These are phyloP conservation scores for Biston stratarius DNA, from an alignment of 2,888 invertebrate genomes.

Conservation along the genomic window DNA sequence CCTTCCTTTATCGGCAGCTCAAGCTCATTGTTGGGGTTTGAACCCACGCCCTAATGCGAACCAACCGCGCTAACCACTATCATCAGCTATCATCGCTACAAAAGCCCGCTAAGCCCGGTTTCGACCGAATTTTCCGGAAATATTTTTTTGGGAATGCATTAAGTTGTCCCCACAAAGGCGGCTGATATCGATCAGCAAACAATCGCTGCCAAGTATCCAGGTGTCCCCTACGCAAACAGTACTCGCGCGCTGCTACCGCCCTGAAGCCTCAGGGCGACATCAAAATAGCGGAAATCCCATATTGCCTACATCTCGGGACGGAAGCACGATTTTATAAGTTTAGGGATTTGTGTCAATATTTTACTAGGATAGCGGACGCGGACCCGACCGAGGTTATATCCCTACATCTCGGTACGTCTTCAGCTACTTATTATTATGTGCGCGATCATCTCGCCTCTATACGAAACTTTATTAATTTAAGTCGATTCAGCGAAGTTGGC, in stretches of 20 bases:
- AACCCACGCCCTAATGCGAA: too few relatives aligned
- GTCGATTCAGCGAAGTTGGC: constrained; percentile 55
- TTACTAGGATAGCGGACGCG: constrained; percentile 79
- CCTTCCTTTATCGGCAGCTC: too few relatives aligned
- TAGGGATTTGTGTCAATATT: constrained; percentile 87
- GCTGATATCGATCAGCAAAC: constrained; percentile 77
- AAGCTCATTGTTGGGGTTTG: too few relatives aligned
- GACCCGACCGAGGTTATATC: constrained; percentile 49
- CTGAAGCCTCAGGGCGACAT: constrained; percentile 56
- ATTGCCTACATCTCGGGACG: constrained; percentile 80
- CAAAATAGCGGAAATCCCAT: constrained; percentile 85
- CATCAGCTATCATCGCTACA: too few relatives aligned
- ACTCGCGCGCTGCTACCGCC: constrained; percentile 59
- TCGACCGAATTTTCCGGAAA: neutral
- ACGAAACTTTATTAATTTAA: constrained; percentile 76
- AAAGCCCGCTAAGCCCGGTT: constrained; percentile 2
- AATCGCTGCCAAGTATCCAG: constrained; percentile 70
- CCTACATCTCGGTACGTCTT: constrained; percentile 54
- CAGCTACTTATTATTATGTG: constrained; percentile 37
- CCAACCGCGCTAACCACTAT: too few relatives aligned
- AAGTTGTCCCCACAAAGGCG: constrained; percentile 48
- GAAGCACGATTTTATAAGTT: constrained; percentile 85
- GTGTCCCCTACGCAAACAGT: constrained; percentile 80
- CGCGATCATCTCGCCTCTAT: constrained; percentile 42
- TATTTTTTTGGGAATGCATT: constrained; percentile 29